Base-by-base conservation (phyloP, 37 sponge, comb jelly and placozoan genomes). In the Mnemiopsis leidyi region DNA sequence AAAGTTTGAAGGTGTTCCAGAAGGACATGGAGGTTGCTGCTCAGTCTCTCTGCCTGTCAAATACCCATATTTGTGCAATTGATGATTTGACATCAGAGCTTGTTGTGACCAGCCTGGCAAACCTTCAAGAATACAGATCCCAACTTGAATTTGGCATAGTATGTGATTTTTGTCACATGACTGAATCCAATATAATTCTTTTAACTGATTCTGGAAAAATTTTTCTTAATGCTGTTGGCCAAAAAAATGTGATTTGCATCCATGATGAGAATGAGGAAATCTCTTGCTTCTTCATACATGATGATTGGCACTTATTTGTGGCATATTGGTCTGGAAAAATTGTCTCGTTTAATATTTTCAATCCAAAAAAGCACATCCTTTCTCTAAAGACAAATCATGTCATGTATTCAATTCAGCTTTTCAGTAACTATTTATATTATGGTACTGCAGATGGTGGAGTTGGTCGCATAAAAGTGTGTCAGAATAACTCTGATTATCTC, bases 41-140 rank as follows among this genome's bases (percentile, higher is more conserved):
- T 34, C 30, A 77, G 5, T 77, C 79, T 20, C 32, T 77, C 16
- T 77, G 79, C 32, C 32, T 77, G 2, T 77, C 79, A 32, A 31
- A 26, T 77, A 31, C 79, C 20, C 32, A 31, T 32, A 32, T 77
- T 77, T 77, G 32, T 77, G 79, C 79, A 1, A 77, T 77, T 77
- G 79, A 77, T 77, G 79, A 32, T 77, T 3, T 2, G 36, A 77
- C 79, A 77, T 77, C 79, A 33, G 79, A 77, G 36, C 79, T 77
- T 77, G 79, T 77, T 16, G 26, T 77, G 18, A 77, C 33, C 26
- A 77, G 33, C 79, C 32, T 77, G 33, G 32, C 26, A 7, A 77
- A 32, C 32, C 36, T 32, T 20, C 2, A 34, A 5, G 79, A 77
- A 34, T 9, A 77, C 21, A 77, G 79, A 32, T 77, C 26, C 32